Percentiles rank a stretch among this genome's conserved stretches.
Evolutionary conservation across 2,797 vertebrate species (phyloP).

Genomic region (Myotis vivesi): DNA sequence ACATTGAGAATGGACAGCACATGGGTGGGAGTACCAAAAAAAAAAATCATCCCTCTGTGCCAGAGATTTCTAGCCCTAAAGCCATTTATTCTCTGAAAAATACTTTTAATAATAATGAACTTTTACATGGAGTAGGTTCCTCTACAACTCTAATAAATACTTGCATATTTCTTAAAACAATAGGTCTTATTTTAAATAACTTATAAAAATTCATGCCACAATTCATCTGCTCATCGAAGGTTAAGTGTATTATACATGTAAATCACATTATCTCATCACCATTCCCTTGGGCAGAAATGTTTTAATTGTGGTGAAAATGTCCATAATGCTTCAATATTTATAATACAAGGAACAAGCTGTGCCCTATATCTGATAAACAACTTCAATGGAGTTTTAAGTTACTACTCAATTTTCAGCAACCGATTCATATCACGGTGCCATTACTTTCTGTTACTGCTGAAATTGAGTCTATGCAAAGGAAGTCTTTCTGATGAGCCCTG

Average conservation of each 20-base stretch:
- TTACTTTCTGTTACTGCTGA: constrained; percentile 77
- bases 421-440: constrained; percentile 73
- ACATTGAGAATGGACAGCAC: background rate
- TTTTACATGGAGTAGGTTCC: background rate
- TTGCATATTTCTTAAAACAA: background rate
- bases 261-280: background rate
- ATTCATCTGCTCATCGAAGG: background rate
- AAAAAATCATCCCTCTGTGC: background rate
- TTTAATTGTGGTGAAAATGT: constrained; percentile 37
- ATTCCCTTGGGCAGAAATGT: background rate
- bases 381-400: constrained; percentile 48
- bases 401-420: constrained; percentile 45
- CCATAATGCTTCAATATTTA: constrained; percentile 31
- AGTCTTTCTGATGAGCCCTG: constrained; percentile 61
- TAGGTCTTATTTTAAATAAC: background rate
- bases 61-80: background rate
- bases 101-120: background rate
- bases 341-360: background rate
- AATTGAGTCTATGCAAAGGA: constrained; percentile 67
- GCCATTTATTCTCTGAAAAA: constrained; percentile 11
- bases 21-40: background rate
- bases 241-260: constrained; percentile 2
- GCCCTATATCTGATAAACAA: constrained; percentile 32
- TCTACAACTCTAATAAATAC: background rate
- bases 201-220: constrained; percentile 19